Percentiles rank a stretch among this genome's conserved stretches.
Evolutionary conservation across 1,140 invertebrate species (phyloP).

Genomic region (Asbolus verrucosus): DNA sequence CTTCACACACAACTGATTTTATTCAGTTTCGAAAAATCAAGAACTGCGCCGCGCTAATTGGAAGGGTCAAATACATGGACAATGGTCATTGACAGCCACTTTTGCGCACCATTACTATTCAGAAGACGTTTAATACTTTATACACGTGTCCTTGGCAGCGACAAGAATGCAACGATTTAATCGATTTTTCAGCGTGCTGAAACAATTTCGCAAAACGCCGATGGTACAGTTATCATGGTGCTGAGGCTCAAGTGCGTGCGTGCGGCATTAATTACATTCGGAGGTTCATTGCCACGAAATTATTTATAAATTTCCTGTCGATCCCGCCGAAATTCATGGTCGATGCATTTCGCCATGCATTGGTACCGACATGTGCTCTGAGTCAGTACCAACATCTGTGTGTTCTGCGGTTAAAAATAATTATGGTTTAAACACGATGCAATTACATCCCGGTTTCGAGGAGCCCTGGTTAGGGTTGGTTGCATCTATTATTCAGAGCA

Average conservation of each 20-base stretch:
- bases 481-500: constrained; percentile 7
- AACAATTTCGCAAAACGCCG: too few relatives aligned
- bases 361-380: too few relatives aligned
- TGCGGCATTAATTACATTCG: constrained; percentile 40
- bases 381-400: constrained; percentile 36
- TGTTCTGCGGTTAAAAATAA: constrained; percentile 19
- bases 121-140: constrained; percentile 30
- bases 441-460: too few relatives aligned
- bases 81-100: constrained; percentile 39
- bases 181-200: background rate
- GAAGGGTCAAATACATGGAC: constrained; percentile 36
- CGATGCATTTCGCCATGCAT: too few relatives aligned
- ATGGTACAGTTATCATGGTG: too few relatives aligned
- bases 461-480: too few relatives aligned
- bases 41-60: too few relatives aligned
- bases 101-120: constrained; percentile 27
- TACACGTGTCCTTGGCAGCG: constrained; percentile 29
- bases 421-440: constrained; percentile 18
- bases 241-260: background rate
- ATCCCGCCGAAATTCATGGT: constrained; percentile 24
- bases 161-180: constrained; percentile 33
- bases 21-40: too few relatives aligned
- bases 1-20: constrained; percentile 42
- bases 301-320: constrained; percentile 35
- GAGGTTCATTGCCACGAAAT: constrained; percentile 45